These are phyloP conservation scores for Andrena hattorfiana DNA, from an alignment of 2,888 invertebrate species.

Conservation along the genomic window DNA sequence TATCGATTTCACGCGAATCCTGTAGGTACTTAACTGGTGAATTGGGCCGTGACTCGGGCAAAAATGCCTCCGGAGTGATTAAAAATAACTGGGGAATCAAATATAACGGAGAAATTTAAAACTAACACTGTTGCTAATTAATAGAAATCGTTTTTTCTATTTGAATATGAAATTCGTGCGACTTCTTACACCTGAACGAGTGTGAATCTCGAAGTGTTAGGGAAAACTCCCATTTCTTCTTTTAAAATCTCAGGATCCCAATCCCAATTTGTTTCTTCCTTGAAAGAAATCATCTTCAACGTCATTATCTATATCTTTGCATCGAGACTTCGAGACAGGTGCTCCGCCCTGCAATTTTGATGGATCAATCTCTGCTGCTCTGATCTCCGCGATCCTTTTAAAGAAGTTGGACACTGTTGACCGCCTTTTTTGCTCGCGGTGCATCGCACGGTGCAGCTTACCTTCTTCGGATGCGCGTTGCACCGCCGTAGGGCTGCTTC, in stretches of 20 bases:
- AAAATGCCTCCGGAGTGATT: neutral
- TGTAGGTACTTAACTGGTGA: neutral
- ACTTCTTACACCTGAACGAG: too few species aligned
- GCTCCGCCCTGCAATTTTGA: neutral
- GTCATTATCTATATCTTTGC: neutral
- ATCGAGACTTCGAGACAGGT: neutral
- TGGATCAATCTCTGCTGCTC: neutral
- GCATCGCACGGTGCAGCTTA: constrained; percentile 26
- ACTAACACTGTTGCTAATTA: too few species aligned
- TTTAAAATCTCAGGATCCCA: neutral
- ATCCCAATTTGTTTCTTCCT: neutral
- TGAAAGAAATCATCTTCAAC: neutral
- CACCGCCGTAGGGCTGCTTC: constrained; percentile 20
- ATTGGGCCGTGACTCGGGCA: neutral
- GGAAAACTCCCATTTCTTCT: neutral
- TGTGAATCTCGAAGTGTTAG: neutral
- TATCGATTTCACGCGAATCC: neutral
- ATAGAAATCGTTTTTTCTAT: too few species aligned
- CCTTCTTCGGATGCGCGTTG: constrained; percentile 41
- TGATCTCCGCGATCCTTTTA: constrained; percentile 7
- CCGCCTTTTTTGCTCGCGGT: constrained; percentile 17
- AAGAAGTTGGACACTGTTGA: constrained; percentile 26
- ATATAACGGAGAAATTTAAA: too few species aligned
- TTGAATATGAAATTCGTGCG: too few species aligned
- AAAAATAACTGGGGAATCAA: neutral